Evolutionary conservation across 2,113 vertebrate genomes (phyloP).

Genomic region (Varanus salvator): DNA sequence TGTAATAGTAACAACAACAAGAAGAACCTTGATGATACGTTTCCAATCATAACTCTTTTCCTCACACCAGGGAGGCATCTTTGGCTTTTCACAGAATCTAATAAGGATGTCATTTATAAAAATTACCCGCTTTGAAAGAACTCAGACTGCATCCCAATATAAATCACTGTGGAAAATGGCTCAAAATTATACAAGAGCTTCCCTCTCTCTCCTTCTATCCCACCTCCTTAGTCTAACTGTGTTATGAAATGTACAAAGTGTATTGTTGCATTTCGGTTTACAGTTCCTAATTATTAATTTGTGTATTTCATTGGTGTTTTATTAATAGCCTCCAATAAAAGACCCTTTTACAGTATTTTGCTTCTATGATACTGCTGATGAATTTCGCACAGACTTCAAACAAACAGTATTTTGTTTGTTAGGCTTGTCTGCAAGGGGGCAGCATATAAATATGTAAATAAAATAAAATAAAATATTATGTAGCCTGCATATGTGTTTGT

Average conservation of each 20-base stretch:
- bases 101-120: constrained; percentile 55
- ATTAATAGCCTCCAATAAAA: constrained; percentile 72
- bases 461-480: no score
- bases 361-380: constrained; percentile 32
- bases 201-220: constrained; percentile 5
- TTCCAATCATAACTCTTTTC: constrained; percentile 60
- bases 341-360: constrained; percentile 18
- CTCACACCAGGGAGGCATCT: not conserved
- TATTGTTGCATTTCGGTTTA: constrained; percentile 59
- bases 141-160: constrained; percentile 55
- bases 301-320: constrained; percentile 65
- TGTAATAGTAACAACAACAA: constrained; percentile 22
- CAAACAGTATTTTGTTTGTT: not conserved
- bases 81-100: constrained; percentile 53
- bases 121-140: constrained; percentile 63
- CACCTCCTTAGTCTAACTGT: constrained; percentile 10
- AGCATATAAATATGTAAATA: no score
- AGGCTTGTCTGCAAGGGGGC: no score
- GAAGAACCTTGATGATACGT: constrained; percentile 37
- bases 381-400: constrained; percentile 31
- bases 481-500: not conserved
- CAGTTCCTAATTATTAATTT: constrained; percentile 59
- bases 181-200: constrained; percentile 65
- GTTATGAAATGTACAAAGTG: not conserved
- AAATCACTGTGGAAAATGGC: constrained; percentile 71